Evolutionary conservation across 2,888 invertebrate species (phyloP), one percentile per base, ranked within the genome.

Genomic region (Scaptomyza caliginosa): DNA sequence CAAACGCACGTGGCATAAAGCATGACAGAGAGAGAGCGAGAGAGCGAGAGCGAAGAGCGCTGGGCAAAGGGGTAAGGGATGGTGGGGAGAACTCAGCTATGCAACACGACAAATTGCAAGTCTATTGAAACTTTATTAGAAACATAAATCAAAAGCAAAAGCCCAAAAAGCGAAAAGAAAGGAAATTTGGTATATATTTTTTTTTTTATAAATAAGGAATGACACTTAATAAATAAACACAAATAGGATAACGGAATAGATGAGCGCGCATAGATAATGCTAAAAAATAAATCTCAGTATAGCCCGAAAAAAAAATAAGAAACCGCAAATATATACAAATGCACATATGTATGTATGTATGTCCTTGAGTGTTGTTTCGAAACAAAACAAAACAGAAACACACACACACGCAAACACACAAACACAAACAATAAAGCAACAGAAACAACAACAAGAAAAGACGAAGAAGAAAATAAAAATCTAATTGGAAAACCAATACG

Each of bases 81-180:
- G 39, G 28, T 24, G 39, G 30, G 26, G 24, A 16, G 24, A 50
- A 13, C 62, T 39, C 65, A 48, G 40, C 69, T 65, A 64, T 65
- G 77, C 74, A 81, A 67, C 67, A 71, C 74, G 71, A 83, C 86
- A 86, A 83, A 86, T 80, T 80, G 86, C 84, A 84, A 82, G 86
- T 83, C 86, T 83, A 83, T 83, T 86, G 82, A 83, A 83, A 84
- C 83, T 83, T 83, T 83, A 83, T 83, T 83, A 83, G 82, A 83
- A 83, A 51, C 84, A 86, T 83, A 83, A 83, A 83, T 83, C 86
- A 86, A 83, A 83, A 63, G 79, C 62, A 63, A 34, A 34, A 34
- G 67, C 26, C 17, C 49, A 24, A 30, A 26, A 42, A 24, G 34
- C 16, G n/a, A 23, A 19, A 16, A 42, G 30, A 36, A 39, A 36